These are phyloP conservation scores for Archilochus colubris DNA, from an alignment of 2,113 vertebrate genomes.

Conservation along the genomic window DNA sequence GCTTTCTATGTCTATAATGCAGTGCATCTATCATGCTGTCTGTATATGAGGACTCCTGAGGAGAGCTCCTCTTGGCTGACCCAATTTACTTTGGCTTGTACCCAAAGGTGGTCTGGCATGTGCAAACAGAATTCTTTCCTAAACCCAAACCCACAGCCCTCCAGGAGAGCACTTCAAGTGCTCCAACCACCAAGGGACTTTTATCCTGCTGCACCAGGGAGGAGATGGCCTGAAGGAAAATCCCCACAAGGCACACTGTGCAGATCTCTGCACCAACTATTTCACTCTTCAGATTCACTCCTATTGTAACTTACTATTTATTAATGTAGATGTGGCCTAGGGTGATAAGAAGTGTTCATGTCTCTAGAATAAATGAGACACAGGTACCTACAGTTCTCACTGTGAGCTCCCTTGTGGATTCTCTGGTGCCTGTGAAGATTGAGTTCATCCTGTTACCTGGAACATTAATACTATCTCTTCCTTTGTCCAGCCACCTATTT, in stretches of 20 bases:
- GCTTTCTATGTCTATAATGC: fast-evolving
- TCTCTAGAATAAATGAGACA: background rate
- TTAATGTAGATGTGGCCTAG: background rate
- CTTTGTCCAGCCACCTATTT: background rate
- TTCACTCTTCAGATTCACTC: background rate
- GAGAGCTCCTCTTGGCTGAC: background rate
- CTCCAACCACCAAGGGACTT: background rate
- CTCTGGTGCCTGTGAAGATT: background rate
- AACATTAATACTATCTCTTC: background rate
- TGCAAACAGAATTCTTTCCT: background rate
- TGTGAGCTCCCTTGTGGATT: background rate
- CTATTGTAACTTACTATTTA: background rate
- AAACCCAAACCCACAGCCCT: background rate
- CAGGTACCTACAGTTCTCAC: background rate
- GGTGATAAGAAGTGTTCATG: background rate
- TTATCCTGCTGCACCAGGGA: background rate
- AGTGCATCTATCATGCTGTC: background rate
- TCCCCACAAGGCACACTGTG: background rate
- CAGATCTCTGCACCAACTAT: background rate
- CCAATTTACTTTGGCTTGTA: background rate
- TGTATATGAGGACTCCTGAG: background rate
- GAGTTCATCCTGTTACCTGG: background rate
- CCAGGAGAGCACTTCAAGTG: background rate
- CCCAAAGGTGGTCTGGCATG: background rate
- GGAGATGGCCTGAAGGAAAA: background rate